A percentile compares a stretch with the other conserved stretches of the same genome.
phyloP scores from a whole-genome alignment of 1,140 invertebrate species.

The Kradibia gibbosae region DNA sequence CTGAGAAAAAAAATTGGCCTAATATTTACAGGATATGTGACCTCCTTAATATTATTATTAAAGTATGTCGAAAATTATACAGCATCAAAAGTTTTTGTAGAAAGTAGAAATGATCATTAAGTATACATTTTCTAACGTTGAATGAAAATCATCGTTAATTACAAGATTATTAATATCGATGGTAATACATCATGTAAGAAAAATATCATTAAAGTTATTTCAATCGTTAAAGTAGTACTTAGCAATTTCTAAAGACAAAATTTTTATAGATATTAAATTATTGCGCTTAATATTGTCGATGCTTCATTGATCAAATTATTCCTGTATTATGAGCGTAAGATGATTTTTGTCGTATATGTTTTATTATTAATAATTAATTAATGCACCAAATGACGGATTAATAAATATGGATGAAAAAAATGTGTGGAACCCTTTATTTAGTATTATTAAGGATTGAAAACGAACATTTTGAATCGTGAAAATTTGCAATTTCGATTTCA shows the following conservation, averaged over 20 bases:
- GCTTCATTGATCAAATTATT: not conserved
- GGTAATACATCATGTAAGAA: not conserved
- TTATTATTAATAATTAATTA: not conserved
- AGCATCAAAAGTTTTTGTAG: constrained; percentile 25
- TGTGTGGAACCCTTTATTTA: no score
- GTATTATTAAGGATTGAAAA: no score
- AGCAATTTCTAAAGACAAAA: not conserved
- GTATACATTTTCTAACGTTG: constrained; percentile 1
- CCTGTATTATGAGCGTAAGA: not conserved
- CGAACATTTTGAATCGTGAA: no score
- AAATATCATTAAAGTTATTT: not conserved
- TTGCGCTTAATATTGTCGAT: not conserved
- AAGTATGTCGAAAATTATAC: constrained; percentile 18
- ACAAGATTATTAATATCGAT: constrained; percentile 11
- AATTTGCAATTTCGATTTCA: no score
- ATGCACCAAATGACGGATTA: no score
- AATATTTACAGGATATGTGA: not conserved
- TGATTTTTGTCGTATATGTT: not conserved
- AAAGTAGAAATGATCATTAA: constrained; percentile 21
- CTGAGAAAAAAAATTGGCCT: not conserved
- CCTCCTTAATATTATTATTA: constrained; percentile 14
- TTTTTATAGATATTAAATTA: not conserved
- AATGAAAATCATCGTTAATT: constrained; percentile 20
- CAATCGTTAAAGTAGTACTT: no score
- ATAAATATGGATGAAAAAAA: no score